A percentile compares a stretch with the other conserved stretches of the same genome.
These are phyloP conservation scores for Apocheima hispidaria DNA, from an alignment of 2,888 invertebrate species.

Conservation along the genomic window DNA sequence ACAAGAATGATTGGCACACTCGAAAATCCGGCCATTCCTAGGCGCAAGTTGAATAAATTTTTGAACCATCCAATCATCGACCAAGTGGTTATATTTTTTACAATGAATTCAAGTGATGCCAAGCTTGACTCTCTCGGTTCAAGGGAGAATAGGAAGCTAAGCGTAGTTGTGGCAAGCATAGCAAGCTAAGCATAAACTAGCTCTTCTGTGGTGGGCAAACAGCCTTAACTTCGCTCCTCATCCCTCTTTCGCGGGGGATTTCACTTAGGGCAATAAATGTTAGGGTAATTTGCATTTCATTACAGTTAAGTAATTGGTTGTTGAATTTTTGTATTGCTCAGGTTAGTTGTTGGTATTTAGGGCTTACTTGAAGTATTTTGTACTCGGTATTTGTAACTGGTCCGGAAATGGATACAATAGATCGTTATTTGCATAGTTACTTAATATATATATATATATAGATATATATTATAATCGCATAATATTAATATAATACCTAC, in stretches of 20 bases:
- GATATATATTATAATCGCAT: not conserved
- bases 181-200: no score
- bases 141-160: no score
- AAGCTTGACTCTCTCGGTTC: no score
- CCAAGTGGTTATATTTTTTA: no score
- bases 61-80: no score
- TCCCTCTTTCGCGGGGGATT: conserved; percentile 38
- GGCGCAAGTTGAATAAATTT: no score
- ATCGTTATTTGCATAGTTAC: not conserved
- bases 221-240: conserved; percentile 33
- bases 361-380: conserved; percentile 15
- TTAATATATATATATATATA: not conserved
- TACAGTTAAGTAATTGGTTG: conserved; percentile 45
- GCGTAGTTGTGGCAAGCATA: no score
- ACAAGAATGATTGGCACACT: no score
- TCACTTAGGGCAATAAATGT: conserved; percentile 45
- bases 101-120: no score
- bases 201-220: not conserved
- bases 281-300: conserved; percentile 47
- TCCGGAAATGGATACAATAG: not conserved
- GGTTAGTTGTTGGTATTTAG: conserved; percentile 19
- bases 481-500: no score
- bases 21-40: no score
- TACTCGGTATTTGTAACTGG: conserved; percentile 4
- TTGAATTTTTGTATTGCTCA: conserved; percentile 36